phyloP scores from a whole-genome alignment of 2,888 invertebrate species.

The Antitype chi region DNA sequence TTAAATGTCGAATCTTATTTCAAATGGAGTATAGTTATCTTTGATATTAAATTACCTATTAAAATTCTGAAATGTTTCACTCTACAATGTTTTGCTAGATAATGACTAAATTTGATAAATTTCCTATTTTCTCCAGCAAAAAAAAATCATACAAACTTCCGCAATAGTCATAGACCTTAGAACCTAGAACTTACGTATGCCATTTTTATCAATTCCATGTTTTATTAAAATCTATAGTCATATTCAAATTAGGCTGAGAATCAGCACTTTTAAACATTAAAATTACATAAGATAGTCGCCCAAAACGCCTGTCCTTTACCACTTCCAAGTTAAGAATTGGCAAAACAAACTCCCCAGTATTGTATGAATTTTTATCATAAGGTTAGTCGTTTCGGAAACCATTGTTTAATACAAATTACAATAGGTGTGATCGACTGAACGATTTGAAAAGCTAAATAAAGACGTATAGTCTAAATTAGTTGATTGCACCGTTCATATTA shows the following conservation, averaged over 20 bases:
- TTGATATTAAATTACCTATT: background rate
- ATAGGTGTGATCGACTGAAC: background rate
- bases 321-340: background rate
- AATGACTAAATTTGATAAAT: too few relatives aligned
- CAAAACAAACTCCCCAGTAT: background rate
- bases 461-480: conserved; percentile 60
- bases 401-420: background rate
- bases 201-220: background rate
- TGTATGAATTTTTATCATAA: background rate
- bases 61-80: background rate
- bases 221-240: background rate
- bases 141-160: background rate
- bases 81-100: background rate
- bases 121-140: background rate
- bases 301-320: background rate
- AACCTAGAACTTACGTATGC: too few relatives aligned
- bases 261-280: background rate
- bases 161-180: too few relatives aligned
- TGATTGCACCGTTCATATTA: conserved; percentile 74
- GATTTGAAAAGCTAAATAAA: conserved; percentile 31
- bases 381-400: background rate
- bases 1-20: too few relatives aligned
- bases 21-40: background rate
- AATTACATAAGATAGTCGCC: background rate
- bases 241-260: background rate